These are phyloP conservation scores for Apteryx mantelli DNA, from an alignment of 2,113 vertebrate species.

Conservation along the genomic window DNA sequence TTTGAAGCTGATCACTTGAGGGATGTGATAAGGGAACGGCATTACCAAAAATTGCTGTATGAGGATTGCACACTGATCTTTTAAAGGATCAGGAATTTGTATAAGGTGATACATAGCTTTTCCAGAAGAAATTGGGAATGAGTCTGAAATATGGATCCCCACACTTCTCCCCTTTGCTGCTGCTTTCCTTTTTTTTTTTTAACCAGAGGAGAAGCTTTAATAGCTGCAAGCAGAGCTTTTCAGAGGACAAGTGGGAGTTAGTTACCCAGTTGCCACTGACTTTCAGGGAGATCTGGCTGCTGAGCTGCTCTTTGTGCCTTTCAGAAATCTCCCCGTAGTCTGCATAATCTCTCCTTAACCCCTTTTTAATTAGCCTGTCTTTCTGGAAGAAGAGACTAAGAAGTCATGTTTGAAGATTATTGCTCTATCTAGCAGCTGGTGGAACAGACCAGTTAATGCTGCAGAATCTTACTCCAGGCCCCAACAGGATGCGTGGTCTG, in stretches of 20 bases:
- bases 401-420: slow-evolving; percentile 45
- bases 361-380: slow-evolving; percentile 63
- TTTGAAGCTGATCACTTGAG: not conserved
- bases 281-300: not conserved
- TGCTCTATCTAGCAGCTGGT: slow-evolving; percentile 56
- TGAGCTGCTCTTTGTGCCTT: slow-evolving; percentile 13
- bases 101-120: not conserved
- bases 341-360: slow-evolving; percentile 48
- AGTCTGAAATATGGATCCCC: not conserved
- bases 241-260: slow-evolving; percentile 6
- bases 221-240: not conserved
- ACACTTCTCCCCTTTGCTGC: not conserved
- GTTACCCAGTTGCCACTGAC: not conserved
- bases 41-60: not conserved
- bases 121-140: not conserved
- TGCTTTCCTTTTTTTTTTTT: not conserved
- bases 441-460: slow-evolving; percentile 18
- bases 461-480: not conserved
- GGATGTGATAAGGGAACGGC: not conserved
- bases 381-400: slow-evolving; percentile 32
- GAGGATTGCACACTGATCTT: not conserved
- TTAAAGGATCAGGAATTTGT: not conserved
- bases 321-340: slow-evolving; percentile 33
- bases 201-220: not conserved
- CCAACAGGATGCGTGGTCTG: slow-evolving; percentile 13